phyloP scores from a whole-genome alignment of 2,888 invertebrate species.

The Latrodectus hesperus region DNA sequence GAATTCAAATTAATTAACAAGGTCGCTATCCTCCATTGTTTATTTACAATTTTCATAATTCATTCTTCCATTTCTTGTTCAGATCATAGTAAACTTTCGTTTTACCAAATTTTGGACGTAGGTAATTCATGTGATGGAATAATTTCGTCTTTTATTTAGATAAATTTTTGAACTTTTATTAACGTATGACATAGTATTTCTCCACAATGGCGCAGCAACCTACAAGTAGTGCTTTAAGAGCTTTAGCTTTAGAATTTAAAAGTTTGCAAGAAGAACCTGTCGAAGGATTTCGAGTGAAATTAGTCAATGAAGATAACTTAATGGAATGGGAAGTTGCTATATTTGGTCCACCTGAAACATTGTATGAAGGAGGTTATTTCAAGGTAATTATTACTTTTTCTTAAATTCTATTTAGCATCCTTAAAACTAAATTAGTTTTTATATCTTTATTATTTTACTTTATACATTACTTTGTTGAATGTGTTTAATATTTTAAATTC shows the following conservation, averaged over 20 bases:
- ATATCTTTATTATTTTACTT: too few relatives aligned
- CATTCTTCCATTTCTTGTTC: neutral
- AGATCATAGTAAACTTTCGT: neutral
- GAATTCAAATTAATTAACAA: neutral
- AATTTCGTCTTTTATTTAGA: neutral
- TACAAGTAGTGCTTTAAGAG: slow-evolving; percentile 82
- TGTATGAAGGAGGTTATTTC: slow-evolving; percentile 99
- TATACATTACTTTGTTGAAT: too few relatives aligned
- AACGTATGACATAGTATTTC: neutral
- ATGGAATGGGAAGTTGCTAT: slow-evolving; percentile 99
- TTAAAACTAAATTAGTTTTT: too few relatives aligned
- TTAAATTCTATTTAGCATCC: neutral
- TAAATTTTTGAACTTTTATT: neutral
- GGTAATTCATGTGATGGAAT: neutral
- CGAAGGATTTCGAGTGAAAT: slow-evolving; percentile 91
- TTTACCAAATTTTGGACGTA: neutral
- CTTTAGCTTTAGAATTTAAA: slow-evolving; percentile 81
- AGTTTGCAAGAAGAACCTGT: slow-evolving; percentile 71
- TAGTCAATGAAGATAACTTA: slow-evolving; percentile 96
- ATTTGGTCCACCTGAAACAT: slow-evolving; percentile 98
- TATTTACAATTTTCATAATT: neutral
- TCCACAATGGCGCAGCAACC: slow-evolving; percentile 60
- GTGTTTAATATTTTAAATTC: too few relatives aligned
- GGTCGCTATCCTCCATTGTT: neutral
- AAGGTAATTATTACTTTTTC: slow-evolving; percentile 82